phyloP scores from a whole-genome alignment of 2,797 vertebrate genomes.

The Microctenopoma steveboyesi region DNA sequence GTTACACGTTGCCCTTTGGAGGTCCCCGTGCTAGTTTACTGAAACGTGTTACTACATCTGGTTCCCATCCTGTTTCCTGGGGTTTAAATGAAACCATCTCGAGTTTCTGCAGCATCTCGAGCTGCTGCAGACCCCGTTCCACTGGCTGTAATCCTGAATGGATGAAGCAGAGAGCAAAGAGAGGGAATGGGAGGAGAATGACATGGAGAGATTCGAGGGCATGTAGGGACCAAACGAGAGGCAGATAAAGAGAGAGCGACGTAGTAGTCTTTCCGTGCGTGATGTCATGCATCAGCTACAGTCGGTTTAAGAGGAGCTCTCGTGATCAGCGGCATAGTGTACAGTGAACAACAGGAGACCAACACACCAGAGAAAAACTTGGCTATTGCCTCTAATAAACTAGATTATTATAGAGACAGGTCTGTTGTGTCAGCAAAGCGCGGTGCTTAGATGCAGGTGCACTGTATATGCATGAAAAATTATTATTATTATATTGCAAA shows the following conservation, averaged over 20 bases:
- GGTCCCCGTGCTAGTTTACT: conserved; percentile 33
- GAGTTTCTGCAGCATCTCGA: too few species aligned
- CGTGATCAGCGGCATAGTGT: conserved; percentile 9
- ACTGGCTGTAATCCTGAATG: conserved; percentile 62
- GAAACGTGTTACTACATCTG: conserved; percentile 65
- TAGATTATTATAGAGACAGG: too few species aligned
- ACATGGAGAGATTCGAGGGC: conserved; percentile 33
- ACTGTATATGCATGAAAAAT: conserved; percentile 23
- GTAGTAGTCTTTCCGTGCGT: conserved; percentile 12
- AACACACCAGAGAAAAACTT: conserved; percentile 13
- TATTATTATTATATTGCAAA: conserved; percentile 26
- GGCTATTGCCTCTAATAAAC: not conserved
- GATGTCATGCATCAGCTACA: conserved; percentile 2
- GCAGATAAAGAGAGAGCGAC: conserved; percentile 19
- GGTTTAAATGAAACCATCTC: conserved; percentile 66
- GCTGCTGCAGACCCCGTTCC: conserved; percentile 60
- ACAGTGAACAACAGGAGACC: conserved; percentile 9
- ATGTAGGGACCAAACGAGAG: conserved; percentile 23
- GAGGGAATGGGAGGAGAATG: conserved; percentile 6
- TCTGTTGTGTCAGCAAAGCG: too few species aligned
- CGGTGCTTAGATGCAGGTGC: conserved; percentile 13
- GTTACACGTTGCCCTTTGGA: conserved; percentile 48
- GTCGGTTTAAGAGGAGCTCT: conserved; percentile 13
- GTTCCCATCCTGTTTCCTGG: conserved; percentile 68
- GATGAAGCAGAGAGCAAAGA: conserved; percentile 57